Evolutionary conservation across 2,113 vertebrate species (phyloP), one percentile per base, ranked within the genome.

Genomic region (Ophthalmolycus amberensis): DNA sequence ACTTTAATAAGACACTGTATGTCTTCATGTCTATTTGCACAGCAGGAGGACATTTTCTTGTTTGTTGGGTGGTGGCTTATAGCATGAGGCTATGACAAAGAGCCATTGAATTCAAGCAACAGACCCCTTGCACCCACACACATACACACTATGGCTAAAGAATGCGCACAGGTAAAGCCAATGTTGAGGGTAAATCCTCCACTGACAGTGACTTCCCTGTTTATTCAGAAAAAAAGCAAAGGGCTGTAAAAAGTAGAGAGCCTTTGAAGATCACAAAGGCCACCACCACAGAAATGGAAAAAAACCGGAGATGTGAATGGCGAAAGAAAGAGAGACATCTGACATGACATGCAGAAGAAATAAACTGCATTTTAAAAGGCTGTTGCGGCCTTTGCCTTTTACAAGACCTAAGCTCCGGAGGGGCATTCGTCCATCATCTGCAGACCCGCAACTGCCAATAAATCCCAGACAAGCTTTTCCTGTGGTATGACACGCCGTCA

Each of bases 401-500:
- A 92, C 79, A 86, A 78, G 90, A 80, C 88, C 79, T 66, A 22
- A 0, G 85, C 84, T 90, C 85, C 71, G 7, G 54, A 82, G 79
- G 80, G 73, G 84, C 67, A 58, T 90, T 73, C 37, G 77, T 89
- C 84, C 86, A 89, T 94, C 89, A 93, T 92, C 80, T 84, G 79
- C 82, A 73, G 86, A 85, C 85, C 81, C 70, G 37, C 73, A 79
- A 75, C 80, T 80, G 87, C 85, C 90, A 86, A 84, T 91, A 93
- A 93, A 93, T 86, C 70, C 82, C 44, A 79, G 85, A 84, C 88
- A 80, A 78, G 86, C 79, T 79, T 83, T 92, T 88, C 88, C 90
- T 91, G 85, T 90, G 81, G 87, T 84, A 89, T 85, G 86, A 90
- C 90, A 90, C 22, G 16, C 76, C 71, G 83, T 79, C 73, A 16